phyloP scores from a whole-genome alignment of 1,140 invertebrate species.

The Leptinotarsa lineolata region DNA sequence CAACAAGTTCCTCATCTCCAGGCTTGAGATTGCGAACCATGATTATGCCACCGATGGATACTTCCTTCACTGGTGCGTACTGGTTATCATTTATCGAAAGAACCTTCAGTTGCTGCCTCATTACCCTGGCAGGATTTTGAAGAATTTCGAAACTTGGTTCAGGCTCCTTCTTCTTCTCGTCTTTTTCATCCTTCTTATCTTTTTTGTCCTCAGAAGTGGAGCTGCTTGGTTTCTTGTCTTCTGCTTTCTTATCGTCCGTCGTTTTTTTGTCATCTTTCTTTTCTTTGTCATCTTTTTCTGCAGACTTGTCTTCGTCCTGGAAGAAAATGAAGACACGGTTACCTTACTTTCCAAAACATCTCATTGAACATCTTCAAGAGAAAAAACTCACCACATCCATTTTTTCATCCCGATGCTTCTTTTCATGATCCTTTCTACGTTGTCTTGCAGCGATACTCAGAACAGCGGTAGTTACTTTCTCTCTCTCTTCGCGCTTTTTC shows the following conservation, averaged over 20 bases:
- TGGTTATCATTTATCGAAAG: constrained; percentile 79
- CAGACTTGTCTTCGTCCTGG: constrained; percentile 46
- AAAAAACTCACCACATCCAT: constrained; percentile 53
- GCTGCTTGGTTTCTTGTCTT: constrained; percentile 53
- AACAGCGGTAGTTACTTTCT: constrained; percentile 95
- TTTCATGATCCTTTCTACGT: constrained; percentile 74
- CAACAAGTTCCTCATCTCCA: constrained; percentile 86
- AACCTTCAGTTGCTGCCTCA: constrained; percentile 92
- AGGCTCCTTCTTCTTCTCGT: constrained; percentile 79
- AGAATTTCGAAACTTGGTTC: constrained; percentile 91
- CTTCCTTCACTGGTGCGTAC: constrained; percentile 88
- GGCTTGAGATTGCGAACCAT: constrained; percentile 86
- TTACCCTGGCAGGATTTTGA: constrained; percentile 90
- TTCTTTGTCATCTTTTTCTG: constrained; percentile 58
- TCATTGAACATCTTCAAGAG: neutral
- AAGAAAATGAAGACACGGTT: neutral
- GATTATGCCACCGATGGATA: constrained; percentile 93
- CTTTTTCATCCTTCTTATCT: constrained; percentile 56
- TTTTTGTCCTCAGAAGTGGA: constrained; percentile 56
- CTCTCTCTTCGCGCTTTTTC: constrained; percentile 95
- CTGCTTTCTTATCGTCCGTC: constrained; percentile 53
- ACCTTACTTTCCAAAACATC: too few species aligned
- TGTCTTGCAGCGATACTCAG: constrained; percentile 94
- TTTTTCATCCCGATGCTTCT: constrained; percentile 61
- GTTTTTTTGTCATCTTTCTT: constrained; percentile 50